A percentile compares a stretch with the other conserved stretches of the same genome.
These are phyloP conservation scores for Epinotia demarniana DNA, from an alignment of 2,888 invertebrate species.

Conservation along the genomic window DNA sequence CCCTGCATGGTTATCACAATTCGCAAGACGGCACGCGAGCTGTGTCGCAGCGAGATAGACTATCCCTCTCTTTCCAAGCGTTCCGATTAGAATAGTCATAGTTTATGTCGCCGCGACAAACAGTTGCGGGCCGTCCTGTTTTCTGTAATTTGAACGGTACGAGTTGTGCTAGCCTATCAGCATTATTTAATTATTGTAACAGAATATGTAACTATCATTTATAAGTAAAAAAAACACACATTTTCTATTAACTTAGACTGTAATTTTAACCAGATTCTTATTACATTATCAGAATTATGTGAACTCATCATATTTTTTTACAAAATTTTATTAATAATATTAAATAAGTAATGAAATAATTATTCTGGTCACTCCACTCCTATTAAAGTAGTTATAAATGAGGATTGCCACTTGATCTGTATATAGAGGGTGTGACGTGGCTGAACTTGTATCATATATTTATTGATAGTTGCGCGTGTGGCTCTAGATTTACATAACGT, in stretches of 20 bases:
- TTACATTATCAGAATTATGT: conserved; percentile 10
- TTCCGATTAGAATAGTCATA: no score
- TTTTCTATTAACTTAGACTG: neutral
- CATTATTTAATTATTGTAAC: neutral
- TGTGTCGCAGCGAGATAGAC: no score
- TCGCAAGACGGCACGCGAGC: no score
- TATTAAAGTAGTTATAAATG: conserved; percentile 67
- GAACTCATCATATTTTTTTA: conserved; percentile 47
- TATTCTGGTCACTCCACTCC: conserved; percentile 78
- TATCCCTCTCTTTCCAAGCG: no score
- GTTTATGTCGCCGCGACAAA: no score
- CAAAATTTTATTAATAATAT: conserved; percentile 68
- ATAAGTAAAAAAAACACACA: neutral
- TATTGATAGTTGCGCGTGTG: conserved; percentile 56
- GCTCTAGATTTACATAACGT: conserved; percentile 73
- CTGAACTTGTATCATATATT: conserved; percentile 69
- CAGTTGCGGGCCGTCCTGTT: no score
- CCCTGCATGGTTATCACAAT: no score
- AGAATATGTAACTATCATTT: neutral
- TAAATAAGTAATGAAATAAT: conserved; percentile 59
- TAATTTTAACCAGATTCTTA: conserved; percentile 19
- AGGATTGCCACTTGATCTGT: conserved; percentile 60
- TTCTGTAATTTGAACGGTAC: no score
- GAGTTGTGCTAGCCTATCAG: neutral
- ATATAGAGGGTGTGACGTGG: conserved; percentile 65